Base-by-base conservation (phyloP, 2,888 invertebrate genomes). In the Drosophila niveifrons region DNA sequence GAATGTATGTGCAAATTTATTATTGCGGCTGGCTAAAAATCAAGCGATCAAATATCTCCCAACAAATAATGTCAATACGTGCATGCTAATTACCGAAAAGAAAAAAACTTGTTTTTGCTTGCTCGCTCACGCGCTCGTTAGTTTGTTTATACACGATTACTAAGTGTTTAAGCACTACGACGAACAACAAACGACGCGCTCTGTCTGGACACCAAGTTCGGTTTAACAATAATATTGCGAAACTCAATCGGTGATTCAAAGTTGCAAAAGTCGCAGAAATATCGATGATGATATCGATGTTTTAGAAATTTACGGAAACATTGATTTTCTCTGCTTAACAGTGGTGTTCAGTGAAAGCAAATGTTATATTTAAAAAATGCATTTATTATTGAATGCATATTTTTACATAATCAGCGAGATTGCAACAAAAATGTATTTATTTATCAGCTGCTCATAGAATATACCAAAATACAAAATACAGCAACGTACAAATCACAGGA, bases 41-140 rank as follows among this genome's bases (percentile, higher is more conserved):
- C 72, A 71, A 77, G 66, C 69, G 86, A 72, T 68, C 72, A 58
- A 65, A 62, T 44, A 58, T 39, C 64, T 39, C 39, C 7, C 11
- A 36, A 36, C 36, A 36, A 78, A 79, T 36, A 65, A 72, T 47
- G 65, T 72, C 67, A 78, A 80, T 78, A 76, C 65, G 52, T 75
- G 75, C 70, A 88, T 86, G 88, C 66, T 83, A 83, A 83, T 83
- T 83, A 88, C 83, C 75, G 36, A 36, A 36, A 31, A 9, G 31
- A n/a, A 36, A 34, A 52, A 82, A 78, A 76, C 83, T 86, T 67
- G 83, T 83, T 83, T 88, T 36, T n/a, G n/a, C 36, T n/a, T 50
- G 70, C 58, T 57, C 41, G 48, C 44, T 44, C 58, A 53, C 31
- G 1, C 43, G 18, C 9, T 18, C 17, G 47, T 9, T 56, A 13